Percentiles rank a stretch among this genome's conserved stretches.
phyloP scores from a whole-genome alignment of 2,797 vertebrate species.

The Lemur catta region DNA sequence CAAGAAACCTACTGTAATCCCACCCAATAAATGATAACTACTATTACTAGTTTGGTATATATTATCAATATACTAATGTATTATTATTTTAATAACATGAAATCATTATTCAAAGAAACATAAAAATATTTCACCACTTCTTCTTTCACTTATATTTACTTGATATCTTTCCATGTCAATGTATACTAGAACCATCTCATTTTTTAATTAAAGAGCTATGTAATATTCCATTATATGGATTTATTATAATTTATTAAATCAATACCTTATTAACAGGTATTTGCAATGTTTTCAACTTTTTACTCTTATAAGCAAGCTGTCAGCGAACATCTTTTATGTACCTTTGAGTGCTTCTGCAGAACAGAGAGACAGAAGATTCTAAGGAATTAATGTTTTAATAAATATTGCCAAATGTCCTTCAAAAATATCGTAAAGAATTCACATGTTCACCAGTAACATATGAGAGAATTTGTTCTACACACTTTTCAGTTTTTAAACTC shows the following conservation, averaged over 20 bases:
- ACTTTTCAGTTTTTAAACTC: slow-evolving; percentile 17
- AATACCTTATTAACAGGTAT: background rate
- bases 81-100: slow-evolving; percentile 34
- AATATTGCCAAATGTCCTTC: background rate
- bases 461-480: background rate
- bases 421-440: background rate
- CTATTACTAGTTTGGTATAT: background rate
- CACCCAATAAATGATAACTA: background rate
- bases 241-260: slow-evolving; percentile 14
- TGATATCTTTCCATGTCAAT: background rate
- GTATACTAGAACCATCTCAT: background rate
- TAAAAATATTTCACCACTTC: background rate
- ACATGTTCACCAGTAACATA: background rate
- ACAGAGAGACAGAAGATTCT: background rate
- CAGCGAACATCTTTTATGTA: background rate
- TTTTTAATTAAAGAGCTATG: background rate
- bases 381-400: background rate
- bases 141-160: background rate
- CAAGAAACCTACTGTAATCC: background rate
- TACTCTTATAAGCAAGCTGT: background rate
- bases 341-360: background rate
- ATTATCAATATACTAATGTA: background rate
- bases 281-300: background rate
- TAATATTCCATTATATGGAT: background rate
- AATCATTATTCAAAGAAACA: slow-evolving; percentile 12